Base-by-base conservation (phyloP, 2,113 vertebrate genomes). In the Elgaria multicarinata region DNA sequence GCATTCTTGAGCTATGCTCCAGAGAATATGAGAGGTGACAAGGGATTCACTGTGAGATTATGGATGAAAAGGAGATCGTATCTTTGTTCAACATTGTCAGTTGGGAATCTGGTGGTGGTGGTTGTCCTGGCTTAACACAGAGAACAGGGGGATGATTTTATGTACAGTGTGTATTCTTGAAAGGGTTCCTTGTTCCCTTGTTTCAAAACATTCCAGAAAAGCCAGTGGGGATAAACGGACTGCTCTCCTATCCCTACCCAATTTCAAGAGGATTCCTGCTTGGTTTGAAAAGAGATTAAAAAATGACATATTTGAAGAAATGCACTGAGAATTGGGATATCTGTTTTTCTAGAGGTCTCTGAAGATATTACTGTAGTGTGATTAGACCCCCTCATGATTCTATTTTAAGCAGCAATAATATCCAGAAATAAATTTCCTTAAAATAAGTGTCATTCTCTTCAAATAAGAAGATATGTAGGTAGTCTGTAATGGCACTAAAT, bases 231-330 rank as follows among this genome's bases (percentile, higher is more conserved):
- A 53, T 66, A 28, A 12, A 6, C 76, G 67, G 67, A 58, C n/a
- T 53, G 83, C 62, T 90, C 71, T 91, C 88, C 83, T 44, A 64
- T 86, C 67, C 8, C 10, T 69, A 58, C 69, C 66, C 64, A 75
- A 46, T 1, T n/a, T 24, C 39, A 72, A 31, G 85, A 67, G 42
- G 67, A 31, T 10, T 50, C 64, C 78, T 14, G 28, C 33, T 85
- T 22, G 31, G 22, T 50, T 22, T 81, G 89, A 80, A 76, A 91
- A 72, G 91, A 55, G n/a, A 83, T 66, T 50, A 76, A 66, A n/a
- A 83, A 66, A 66, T 46, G 55, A 42, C 22, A 28, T 77, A 77
- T 89, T 67, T 77, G 26, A 39, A 83, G 26, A n/a, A 64, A 64
- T 64, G 39, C 9, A n/a, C 33, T 53, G 72, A 42, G 87, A 36